phyloP scores from a whole-genome alignment of 2,888 invertebrate genomes.

The Sialis lutaria region DNA sequence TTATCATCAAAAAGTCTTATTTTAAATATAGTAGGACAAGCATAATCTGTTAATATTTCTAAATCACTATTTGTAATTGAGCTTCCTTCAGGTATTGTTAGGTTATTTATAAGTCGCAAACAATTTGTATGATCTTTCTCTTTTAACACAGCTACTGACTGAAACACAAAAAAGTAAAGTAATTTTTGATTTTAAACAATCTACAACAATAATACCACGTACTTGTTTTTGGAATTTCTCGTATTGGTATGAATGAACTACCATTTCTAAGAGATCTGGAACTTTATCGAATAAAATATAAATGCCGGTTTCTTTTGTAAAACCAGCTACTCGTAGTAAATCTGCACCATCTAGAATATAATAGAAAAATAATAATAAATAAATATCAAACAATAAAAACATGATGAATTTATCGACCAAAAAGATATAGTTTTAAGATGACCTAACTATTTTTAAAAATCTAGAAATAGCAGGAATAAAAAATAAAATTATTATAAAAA shows the following conservation, averaged over 20 bases:
- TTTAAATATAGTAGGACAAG: conserved; percentile 29
- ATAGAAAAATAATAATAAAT: no score
- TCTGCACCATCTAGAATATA: conserved; percentile 15
- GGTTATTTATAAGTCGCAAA: conserved; percentile 21
- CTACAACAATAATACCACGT: conserved; percentile 5
- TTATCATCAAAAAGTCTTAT: conserved; percentile 32
- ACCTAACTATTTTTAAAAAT: no score
- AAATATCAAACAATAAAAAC: no score
- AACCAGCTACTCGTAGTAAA: conserved; percentile 27
- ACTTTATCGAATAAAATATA: conserved; percentile 26
- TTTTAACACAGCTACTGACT: conserved; percentile 22
- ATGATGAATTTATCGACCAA: no score
- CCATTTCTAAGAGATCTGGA: conserved; percentile 25
- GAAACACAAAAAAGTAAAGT: background rate
- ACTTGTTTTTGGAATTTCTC: conserved; percentile 32
- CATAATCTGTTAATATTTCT: conserved; percentile 20
- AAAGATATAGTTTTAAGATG: no score
- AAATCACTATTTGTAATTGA: conserved; percentile 18
- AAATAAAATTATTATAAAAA: no score
- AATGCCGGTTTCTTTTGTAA: conserved; percentile 25
- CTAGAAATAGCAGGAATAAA: no score
- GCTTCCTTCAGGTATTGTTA: conserved; percentile 24
- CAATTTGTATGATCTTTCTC: conserved; percentile 28
- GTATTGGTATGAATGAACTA: conserved; percentile 31
- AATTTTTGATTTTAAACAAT: background rate